Base-by-base conservation (phyloP, 2,888 invertebrate species). In the Patella ulyssiponensis region DNA sequence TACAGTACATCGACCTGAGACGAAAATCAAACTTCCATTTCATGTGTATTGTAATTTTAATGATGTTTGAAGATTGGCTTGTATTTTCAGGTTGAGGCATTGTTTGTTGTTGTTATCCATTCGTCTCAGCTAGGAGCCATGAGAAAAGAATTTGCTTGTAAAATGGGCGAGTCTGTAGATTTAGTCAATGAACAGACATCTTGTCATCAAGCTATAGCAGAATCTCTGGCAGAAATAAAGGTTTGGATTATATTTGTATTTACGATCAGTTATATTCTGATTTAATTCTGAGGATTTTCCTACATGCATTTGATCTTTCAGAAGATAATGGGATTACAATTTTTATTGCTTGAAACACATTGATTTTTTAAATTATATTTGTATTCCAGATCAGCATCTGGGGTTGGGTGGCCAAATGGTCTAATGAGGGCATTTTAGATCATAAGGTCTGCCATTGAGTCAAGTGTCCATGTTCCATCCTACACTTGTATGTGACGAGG, bases 171-270 rank as follows among this genome's bases (percentile, higher is more conserved):
- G 33, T 87, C 87, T 11, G 87, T 93, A 15, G 83, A 84, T 23
- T 81, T 92, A 12, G 85, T 90, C 51, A 91, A 91, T 77, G 92
- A 93, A 79, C 92, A 92, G 84, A 92, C 91, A 2, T 91, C 92
- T 3, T 93, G 93, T 81, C 93, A 93, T 84, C 91, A 93, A 1
- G 93, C 93, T 17, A 94, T 95, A 77, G 93, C 94, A 91, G 93
- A 94, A 44, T 94, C 95, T 5, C 93, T 96, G 81, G 91, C 92
- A 52, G 90, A 93, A 74, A 91, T 95, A n/a, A 94, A 93, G 92
- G 89, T 90, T 77, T 73, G 73, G 44, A 44, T 44, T 44, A 44
- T 44, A 5, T 9, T 44, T 44, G 44, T 44, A 44, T 44, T 44
- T 9, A 44, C 7, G 44, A 44, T 44, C 44, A 44, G 44, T 4